A percentile compares a stretch with the other conserved stretches of the same genome.
These are phyloP conservation scores for Nomada fabriciana DNA, from an alignment of 2,888 invertebrate genomes.

Conservation along the genomic window DNA sequence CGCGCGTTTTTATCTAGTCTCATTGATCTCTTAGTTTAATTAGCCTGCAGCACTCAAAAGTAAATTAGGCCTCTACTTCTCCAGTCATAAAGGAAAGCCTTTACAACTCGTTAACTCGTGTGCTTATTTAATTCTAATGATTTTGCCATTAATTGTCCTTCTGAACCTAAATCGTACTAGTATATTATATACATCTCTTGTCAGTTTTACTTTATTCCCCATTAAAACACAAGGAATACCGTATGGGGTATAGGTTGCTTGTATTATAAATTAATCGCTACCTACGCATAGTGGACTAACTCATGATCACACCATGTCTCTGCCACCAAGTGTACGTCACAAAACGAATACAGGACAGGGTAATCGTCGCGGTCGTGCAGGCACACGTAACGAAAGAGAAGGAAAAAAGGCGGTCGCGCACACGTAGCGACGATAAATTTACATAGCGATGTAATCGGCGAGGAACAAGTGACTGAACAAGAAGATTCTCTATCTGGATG, in stretches of 20 bases:
- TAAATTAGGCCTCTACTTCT: not conserved
- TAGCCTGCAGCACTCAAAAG: not conserved
- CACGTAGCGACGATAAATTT: slow-evolving; percentile 80
- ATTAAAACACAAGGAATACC: not conserved
- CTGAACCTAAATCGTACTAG: too few relatives aligned
- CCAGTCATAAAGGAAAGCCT: slow-evolving; percentile 9
- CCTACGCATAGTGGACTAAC: not conserved
- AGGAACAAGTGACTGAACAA: slow-evolving; percentile 81
- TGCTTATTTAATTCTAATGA: not conserved
- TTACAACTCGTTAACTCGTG: slow-evolving; percentile 26
- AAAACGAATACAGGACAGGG: slow-evolving; percentile 25
- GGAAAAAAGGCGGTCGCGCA: slow-evolving; percentile 66
- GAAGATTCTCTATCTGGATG: slow-evolving; percentile 78
- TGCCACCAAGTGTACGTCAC: not conserved
- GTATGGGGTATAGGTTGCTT: too few relatives aligned
- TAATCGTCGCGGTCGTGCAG: slow-evolving; percentile 42
- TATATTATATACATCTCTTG: too few relatives aligned
- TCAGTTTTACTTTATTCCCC: not conserved
- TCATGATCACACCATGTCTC: not conserved
- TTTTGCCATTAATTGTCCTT: not conserved
- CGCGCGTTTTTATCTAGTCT: not conserved
- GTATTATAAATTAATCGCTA: too few relatives aligned
- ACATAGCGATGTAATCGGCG: slow-evolving; percentile 81
- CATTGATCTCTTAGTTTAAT: not conserved
- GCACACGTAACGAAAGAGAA: slow-evolving; percentile 25